A percentile compares a stretch with the other conserved stretches of the same genome.
phyloP scores from a whole-genome alignment of 2,797 vertebrate genomes.

The Selene dorsalis region DNA sequence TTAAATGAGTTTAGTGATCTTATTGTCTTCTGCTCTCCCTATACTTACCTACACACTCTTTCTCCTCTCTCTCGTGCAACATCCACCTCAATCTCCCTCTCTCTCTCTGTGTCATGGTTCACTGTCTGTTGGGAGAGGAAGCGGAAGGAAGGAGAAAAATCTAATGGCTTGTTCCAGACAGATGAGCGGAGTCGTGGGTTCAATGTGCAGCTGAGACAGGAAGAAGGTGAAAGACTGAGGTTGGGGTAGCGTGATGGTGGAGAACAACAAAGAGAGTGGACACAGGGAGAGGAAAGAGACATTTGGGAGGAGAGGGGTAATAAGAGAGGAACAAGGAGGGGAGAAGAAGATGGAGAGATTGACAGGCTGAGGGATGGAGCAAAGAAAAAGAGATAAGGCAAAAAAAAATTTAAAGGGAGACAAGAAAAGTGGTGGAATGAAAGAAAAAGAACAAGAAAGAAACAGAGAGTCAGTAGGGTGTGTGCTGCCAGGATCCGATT shows the following conservation, averaged over 20 bases:
- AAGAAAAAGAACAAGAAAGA: constrained; percentile 60
- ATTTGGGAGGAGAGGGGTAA: constrained; percentile 17
- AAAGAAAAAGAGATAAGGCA: constrained; percentile 25
- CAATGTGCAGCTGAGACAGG: constrained; percentile 39
- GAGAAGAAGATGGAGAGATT: constrained; percentile 8
- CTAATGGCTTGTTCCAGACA: constrained; percentile 41
- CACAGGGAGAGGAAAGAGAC: constrained; percentile 1
- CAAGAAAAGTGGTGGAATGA: constrained; percentile 47
- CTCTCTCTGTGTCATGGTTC: constrained; percentile 14
- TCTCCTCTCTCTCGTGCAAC: neutral
- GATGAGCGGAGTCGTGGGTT: constrained; percentile 45
- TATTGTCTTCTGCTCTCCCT: constrained; percentile 4
- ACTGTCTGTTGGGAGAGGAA: constrained; percentile 47
- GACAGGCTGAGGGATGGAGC: constrained; percentile 7
- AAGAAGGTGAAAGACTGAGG: constrained; percentile 33
- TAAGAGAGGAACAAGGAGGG: neutral
- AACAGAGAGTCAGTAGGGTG: constrained; percentile 82
- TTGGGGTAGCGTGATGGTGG: neutral
- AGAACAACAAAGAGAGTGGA: neutral
- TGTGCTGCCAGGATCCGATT: constrained; percentile 84
- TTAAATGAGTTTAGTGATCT: neutral
- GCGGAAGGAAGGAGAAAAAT: constrained; percentile 65
- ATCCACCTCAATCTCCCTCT: constrained; percentile 9
- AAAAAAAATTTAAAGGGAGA: constrained; percentile 20
- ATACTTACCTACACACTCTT: constrained; percentile 6